Conservation (phyloP, 1,140 invertebrate genomes). For the Eurosta solidaginis region DNA sequence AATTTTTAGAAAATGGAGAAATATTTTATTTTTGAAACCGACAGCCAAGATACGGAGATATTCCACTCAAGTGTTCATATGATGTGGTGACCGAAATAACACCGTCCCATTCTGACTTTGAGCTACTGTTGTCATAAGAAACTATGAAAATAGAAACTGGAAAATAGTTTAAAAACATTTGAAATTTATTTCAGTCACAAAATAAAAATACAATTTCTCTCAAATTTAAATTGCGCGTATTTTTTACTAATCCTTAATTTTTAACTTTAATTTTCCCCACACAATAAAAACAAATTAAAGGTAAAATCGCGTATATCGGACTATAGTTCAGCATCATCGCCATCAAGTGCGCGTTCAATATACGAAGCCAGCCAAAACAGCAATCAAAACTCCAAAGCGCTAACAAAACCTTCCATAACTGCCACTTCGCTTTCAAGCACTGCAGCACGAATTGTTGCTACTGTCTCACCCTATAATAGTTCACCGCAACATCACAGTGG, state of each 20-base stretch:
- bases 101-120: too few species aligned
- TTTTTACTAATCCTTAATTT: background rate
- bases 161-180: too few species aligned
- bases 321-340: slow-evolving; percentile 36
- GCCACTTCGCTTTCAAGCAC: background rate
- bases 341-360: slow-evolving; percentile 30
- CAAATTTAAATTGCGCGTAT: background rate
- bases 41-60: too few species aligned
- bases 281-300: slow-evolving; percentile 37
- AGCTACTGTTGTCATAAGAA: too few species aligned
- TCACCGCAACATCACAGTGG: background rate
- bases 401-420: background rate
- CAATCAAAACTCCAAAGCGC: background rate
- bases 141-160: too few species aligned
- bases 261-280: slow-evolving; percentile 10
- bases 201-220: background rate
- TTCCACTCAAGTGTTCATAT: too few species aligned
- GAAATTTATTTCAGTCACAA: background rate
- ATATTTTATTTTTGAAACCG: too few species aligned
- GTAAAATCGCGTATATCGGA: slow-evolving; percentile 41
- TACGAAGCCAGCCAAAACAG: background rate
- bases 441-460: slow-evolving; percentile 49
- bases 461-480: slow-evolving; percentile 55
- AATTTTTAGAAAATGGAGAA: too few species aligned
- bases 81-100: too few species aligned